Evolutionary conservation across 2,113 vertebrate species (phyloP), one percentile per base, ranked within the genome.

Genomic region (Bothrops jararaca): DNA sequence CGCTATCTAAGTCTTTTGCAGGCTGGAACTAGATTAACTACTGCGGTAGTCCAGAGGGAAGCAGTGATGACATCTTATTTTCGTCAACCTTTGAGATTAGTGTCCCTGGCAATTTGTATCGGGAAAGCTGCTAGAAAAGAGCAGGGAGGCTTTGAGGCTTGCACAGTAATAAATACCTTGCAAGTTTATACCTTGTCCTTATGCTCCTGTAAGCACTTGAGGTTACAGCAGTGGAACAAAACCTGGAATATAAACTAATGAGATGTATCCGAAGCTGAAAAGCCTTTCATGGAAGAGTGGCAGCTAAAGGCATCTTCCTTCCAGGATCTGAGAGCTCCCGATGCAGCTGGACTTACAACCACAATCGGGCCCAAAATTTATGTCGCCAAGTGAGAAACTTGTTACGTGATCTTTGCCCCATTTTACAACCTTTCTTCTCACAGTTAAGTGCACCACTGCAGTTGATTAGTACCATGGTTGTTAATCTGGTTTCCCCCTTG

Each of bases 11-110:
- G 12, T 34, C 69, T 80, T 39, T 6, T 7, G n/a, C 2, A 39
- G 69, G 34, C 69, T 42, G 74, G 74, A 15, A 50, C 8, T 22
- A 22, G 58, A 29, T n/a, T 90, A 24, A 58, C 45, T 58, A 91
- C 95, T 95, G 34, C 34, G 39, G 18, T 10, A 80, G 18, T 42
- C 74, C 2, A 42, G 7, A 90, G 23, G 94, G 95, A 95, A 95
- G 34, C 93, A 80, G 92, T 87, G 50, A 91, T 89, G 88, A 90
- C 0, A 0, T 89, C 94, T 60, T 95, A 93, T 9, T 1, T 90
- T 45, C 89, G 34, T 60, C 45, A 34, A 80, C 60, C 64, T 3
- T 23, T 24, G 45, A 22, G 89, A 34, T n/a, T 7, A 2, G 69
- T 4, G 29, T 39, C 60, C 53, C 89, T n/a, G 34, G 64, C 24